A percentile compares a stretch with the other conserved stretches of the same genome.
phyloP scores from a whole-genome alignment of 2,113 vertebrate genomes.

The Cyprinodon brontotheroides region DNA sequence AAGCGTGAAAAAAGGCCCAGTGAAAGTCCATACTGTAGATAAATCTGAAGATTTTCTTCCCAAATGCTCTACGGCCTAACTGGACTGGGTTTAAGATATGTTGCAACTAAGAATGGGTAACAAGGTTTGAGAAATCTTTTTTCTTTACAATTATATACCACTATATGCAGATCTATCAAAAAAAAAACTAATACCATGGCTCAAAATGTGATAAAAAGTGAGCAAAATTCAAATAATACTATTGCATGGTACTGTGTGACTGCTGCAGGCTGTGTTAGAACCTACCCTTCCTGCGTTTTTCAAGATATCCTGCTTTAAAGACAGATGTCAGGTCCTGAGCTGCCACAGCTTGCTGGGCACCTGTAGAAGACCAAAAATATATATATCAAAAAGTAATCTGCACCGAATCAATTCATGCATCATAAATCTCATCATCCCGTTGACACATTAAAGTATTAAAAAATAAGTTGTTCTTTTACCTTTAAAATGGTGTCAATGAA shows the following conservation, averaged over 20 bases:
- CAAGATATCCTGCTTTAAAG: constrained; percentile 91
- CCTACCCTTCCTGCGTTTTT: constrained; percentile 95
- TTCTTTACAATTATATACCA: neutral
- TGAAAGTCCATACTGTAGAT: neutral
- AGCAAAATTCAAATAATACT: neutral
- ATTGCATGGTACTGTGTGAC: neutral
- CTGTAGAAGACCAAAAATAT: constrained; percentile 68
- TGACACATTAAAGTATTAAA: neutral
- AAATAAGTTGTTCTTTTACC: neutral
- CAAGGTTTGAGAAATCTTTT: neutral
- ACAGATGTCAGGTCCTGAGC: constrained; percentile 89
- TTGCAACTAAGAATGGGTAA: neutral
- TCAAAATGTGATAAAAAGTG: neutral
- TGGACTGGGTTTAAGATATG: neutral
- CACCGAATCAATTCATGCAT: neutral
- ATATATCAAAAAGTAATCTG: neutral
- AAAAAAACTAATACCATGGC: neutral
- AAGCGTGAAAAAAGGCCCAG: neutral
- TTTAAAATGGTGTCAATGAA: constrained; percentile 15
- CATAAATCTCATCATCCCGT: neutral
- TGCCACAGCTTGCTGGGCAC: constrained; percentile 86
- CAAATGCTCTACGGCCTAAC: neutral
- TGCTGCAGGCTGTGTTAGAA: neutral
- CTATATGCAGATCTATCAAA: neutral
- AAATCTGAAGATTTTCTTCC: neutral